These are phyloP conservation scores for Hecatera dysodea DNA, from an alignment of 2,888 invertebrate genomes.

Conservation along the genomic window DNA sequence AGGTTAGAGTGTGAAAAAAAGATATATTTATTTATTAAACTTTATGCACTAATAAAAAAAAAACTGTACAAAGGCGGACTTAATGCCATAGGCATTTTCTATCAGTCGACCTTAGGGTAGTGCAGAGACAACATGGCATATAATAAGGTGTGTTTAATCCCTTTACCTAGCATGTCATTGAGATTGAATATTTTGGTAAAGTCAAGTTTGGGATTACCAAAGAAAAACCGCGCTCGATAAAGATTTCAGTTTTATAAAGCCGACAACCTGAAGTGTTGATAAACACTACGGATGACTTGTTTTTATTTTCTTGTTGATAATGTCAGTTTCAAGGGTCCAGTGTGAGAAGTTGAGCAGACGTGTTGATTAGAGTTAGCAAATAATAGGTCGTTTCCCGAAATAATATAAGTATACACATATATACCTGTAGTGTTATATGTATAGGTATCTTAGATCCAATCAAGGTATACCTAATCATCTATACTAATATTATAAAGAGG, in stretches of 20 bases:
- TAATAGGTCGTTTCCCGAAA: slow-evolving; percentile 8
- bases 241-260: slow-evolving; percentile 34
- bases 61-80: too few species aligned
- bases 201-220: slow-evolving; percentile 45
- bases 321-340: slow-evolving; percentile 63
- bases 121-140: too few species aligned
- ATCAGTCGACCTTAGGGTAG: too few species aligned
- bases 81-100: too few species aligned
- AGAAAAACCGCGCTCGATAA: slow-evolving; percentile 32
- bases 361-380: slow-evolving; percentile 4
- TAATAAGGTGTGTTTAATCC: slow-evolving; percentile 54
- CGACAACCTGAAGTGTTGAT: slow-evolving; percentile 51
- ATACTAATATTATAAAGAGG: too few species aligned
- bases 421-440: too few species aligned
- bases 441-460: too few species aligned
- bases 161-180: slow-evolving; percentile 30
- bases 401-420: too few species aligned
- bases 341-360: slow-evolving; percentile 23
- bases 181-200: slow-evolving; percentile 48
- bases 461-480: too few species aligned
- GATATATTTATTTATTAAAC: too few species aligned
- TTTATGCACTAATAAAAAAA: too few species aligned
- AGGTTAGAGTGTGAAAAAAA: too few species aligned
- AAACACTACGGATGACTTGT: slow-evolving; percentile 47
- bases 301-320: slow-evolving; percentile 65